These are phyloP conservation scores for Takifugu ocellatus DNA, from an alignment of 2,797 vertebrate species.

Conservation along the genomic window DNA sequence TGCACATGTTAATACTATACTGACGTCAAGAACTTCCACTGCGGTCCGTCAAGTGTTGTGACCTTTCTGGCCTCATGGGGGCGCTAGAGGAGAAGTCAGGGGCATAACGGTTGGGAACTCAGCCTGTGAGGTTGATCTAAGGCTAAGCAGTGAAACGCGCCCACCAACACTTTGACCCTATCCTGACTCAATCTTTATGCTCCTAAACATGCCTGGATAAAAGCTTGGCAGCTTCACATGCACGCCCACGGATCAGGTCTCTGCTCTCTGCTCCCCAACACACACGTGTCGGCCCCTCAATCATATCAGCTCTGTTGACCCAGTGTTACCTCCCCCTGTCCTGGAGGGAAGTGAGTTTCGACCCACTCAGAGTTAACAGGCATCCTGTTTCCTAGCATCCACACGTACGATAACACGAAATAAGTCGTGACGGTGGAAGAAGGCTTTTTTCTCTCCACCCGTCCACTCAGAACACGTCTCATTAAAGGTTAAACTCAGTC, in stretches of 20 bases:
- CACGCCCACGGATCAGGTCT: constrained; percentile 8
- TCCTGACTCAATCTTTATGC: neutral
- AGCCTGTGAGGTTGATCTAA: neutral
- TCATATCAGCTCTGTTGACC: constrained; percentile 28
- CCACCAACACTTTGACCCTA: no score
- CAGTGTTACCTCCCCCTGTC: constrained; percentile 19
- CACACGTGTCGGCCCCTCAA: neutral
- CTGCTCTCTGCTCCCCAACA: constrained; percentile 29
- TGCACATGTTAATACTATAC: no score
- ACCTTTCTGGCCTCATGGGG: neutral
- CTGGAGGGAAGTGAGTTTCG: constrained; percentile 28
- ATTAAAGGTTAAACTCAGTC: no score
- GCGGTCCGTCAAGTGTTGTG: no score
- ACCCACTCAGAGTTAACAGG: constrained; percentile 30
- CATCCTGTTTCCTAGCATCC: constrained; percentile 40
- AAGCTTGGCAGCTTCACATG: constrained; percentile 2
- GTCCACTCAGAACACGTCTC: no score
- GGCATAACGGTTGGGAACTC: neutral
- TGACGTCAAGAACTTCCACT: neutral
- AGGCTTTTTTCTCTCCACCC: neutral
- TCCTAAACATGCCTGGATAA: constrained; percentile 1
- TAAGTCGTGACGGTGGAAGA: constrained; percentile 6
- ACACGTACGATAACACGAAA: constrained; percentile 30
- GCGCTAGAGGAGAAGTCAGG: neutral
- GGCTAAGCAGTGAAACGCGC: neutral